These are phyloP conservation scores for Drosophila pseudoobscura DNA, from an alignment of 1,140 invertebrate genomes.

Conservation along the genomic window DNA sequence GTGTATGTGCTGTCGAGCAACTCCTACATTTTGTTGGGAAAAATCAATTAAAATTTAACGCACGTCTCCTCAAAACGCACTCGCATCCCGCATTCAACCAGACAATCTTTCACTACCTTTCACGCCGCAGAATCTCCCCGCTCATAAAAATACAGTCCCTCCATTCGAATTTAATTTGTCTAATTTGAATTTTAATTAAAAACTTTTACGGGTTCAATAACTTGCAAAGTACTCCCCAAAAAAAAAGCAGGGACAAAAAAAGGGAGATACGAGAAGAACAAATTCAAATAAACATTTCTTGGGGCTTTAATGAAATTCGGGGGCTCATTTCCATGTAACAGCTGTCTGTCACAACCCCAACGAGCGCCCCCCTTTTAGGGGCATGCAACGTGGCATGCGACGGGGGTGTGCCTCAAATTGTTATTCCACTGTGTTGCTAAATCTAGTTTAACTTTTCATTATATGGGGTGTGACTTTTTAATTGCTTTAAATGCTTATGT, in stretches of 20 bases:
- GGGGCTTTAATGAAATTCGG: conserved; percentile 38
- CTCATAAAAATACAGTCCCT: conserved; percentile 30
- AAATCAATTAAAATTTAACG: conserved; percentile 80
- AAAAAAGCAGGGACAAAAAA: neutral
- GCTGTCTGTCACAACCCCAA: conserved; percentile 49
- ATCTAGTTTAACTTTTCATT: conserved; percentile 38
- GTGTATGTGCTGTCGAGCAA: conserved; percentile 21
- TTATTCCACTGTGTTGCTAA: conserved; percentile 49
- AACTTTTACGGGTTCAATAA: conserved; percentile 79
- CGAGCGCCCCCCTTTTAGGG: neutral
- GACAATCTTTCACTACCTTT: too few species aligned
- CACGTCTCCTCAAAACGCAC: conserved; percentile 50
- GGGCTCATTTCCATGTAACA: conserved; percentile 69
- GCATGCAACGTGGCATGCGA: neutral
- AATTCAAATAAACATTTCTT: conserved; percentile 24
- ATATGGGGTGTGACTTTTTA: conserved; percentile 42
- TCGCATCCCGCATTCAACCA: conserved; percentile 16
- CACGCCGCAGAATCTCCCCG: neutral
- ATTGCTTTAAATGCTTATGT: conserved; percentile 29
- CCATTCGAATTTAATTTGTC: conserved; percentile 65
- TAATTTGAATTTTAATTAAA: conserved; percentile 80
- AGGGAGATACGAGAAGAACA: neutral
- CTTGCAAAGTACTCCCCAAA: conserved; percentile 37
- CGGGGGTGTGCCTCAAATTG: conserved; percentile 33
- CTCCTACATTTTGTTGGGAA: conserved; percentile 63